Evolutionary conservation across 2,113 vertebrate genomes (phyloP).

Genomic region (Recurvirostra avosetta): DNA sequence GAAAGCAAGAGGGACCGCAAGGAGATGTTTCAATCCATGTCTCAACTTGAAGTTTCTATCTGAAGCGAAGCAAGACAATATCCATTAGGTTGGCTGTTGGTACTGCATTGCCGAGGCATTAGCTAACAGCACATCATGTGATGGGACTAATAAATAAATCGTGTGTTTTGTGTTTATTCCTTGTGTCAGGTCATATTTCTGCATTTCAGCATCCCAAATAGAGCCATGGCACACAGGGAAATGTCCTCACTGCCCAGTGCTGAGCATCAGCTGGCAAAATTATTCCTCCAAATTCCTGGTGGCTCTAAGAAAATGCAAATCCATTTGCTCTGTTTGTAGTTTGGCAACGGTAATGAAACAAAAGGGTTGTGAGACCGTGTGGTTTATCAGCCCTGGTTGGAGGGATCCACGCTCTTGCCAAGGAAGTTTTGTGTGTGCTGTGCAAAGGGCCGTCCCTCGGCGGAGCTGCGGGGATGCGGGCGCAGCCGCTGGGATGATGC

Average conservation of each 20-base stretch:
- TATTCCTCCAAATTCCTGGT: neutral
- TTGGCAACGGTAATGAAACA: neutral
- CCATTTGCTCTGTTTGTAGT: neutral
- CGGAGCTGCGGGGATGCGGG: neutral
- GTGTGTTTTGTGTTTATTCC: neutral
- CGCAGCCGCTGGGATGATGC: neutral
- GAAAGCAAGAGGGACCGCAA: neutral
- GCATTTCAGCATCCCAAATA: neutral
- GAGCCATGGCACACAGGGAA: neutral
- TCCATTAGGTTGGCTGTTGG: neutral
- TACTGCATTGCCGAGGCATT: neutral
- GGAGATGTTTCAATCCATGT: neutral
- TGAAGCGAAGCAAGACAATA: neutral
- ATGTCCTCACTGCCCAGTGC: neutral
- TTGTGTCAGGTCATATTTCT: neutral
- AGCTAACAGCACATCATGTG: neutral
- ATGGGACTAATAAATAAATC: neutral
- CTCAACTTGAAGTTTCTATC: neutral
- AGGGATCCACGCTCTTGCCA: neutral
- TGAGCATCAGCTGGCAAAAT: neutral
- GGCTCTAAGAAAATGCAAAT: neutral
- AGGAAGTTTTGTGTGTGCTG: neutral
- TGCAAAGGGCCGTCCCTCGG: neutral
- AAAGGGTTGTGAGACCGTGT: neutral
- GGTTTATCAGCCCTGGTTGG: neutral